Conservation (phyloP, 1,140 invertebrate genomes). For the Leucophenga varia region DNA sequence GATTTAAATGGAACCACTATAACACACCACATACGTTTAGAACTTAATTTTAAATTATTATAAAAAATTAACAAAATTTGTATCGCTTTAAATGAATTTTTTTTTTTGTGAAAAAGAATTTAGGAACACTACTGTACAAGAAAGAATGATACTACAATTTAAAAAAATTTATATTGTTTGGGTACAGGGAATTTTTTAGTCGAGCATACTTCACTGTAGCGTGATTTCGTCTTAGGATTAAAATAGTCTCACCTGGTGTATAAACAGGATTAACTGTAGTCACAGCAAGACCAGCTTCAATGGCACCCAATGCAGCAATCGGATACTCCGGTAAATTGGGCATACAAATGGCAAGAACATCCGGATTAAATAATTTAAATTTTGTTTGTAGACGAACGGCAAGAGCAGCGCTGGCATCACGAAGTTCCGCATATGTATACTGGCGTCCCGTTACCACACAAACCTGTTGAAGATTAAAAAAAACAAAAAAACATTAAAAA, state of each 20-base stretch:
- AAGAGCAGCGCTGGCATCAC: slow-evolving; percentile 65
- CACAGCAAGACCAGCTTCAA: slow-evolving; percentile 69
- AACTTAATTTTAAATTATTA: no score
- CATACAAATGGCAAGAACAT: slow-evolving; percentile 70
- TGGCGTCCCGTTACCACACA: slow-evolving; percentile 69
- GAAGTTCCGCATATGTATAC: slow-evolving; percentile 70
- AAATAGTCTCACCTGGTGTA: slow-evolving; percentile 75
- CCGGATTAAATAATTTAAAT: slow-evolving; percentile 68
- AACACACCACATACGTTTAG: no score
- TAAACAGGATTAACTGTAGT: slow-evolving; percentile 82
- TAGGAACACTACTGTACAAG: no score
- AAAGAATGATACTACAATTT: no score
- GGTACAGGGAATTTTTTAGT: no score
- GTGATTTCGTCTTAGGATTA: no score
- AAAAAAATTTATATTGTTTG: no score
- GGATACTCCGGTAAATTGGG: slow-evolving; percentile 79
- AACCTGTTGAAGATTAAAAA: slow-evolving; percentile 64
- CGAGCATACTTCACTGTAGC: no score
- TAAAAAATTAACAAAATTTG: no score
- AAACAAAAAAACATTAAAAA: slow-evolving; percentile 12
- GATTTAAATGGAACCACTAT: no score
- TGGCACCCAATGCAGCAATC: slow-evolving; percentile 66
- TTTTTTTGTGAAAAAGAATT: no score
- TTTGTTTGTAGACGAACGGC: slow-evolving; percentile 67
- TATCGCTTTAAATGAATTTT: no score